Base-by-base conservation (phyloP, 2,797 vertebrate genomes). In the Catharus ustulatus region DNA sequence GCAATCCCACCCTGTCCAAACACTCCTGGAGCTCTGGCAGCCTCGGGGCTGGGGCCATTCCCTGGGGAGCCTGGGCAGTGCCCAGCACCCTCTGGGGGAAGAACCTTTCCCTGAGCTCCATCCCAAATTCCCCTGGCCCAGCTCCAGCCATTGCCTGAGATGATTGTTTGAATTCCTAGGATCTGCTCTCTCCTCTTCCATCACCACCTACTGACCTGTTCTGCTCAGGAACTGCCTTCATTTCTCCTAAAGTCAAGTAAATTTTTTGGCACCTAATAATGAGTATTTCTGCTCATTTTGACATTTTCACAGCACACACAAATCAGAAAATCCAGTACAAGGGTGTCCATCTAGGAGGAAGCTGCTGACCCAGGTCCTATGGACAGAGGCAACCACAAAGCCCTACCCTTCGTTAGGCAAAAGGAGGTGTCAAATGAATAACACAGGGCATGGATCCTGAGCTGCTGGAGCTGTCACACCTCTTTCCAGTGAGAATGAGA, bases 71-170 rank as follows among this genome's bases (percentile, higher is more conserved):
- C 84, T 63, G 75, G 36, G 18, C 66, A 72, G 66, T 36, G 51
- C 58, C 66, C 64, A 16, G 26, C 43, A 49, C 49, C 58, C 58
- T 32, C 49, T 16, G 42, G 26, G 61, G 42, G 30, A 42, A 11
- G 26, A 16, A 4, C 58, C 58, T 57, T 34, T 23, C 36, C 73
- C 58, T 63, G 7, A n/a, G 0, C 0, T 8, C 52, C 23, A 45
- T 0, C 29, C 38, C 0, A 2, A 43, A 0, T 1, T 15, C 3
- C 32, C 19, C 29, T 59, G 51, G 2, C 27, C 1, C 38, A 57
- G 23, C 45, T n/a, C n/a, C 68, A 73, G 59, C 68, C 0, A 0
- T 12, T 52, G 20, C 45, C 45, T 58, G 26, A 64, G 9, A 15
- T 57, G 9, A 59, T 57, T 42, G 13, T 61, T 32, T 49, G 30